Percentiles rank a stretch among this genome's conserved stretches.
Conservation (phyloP, 37 sponge, comb jelly and placozoan genomes). For the Trichoplax adhaerens region DNA sequence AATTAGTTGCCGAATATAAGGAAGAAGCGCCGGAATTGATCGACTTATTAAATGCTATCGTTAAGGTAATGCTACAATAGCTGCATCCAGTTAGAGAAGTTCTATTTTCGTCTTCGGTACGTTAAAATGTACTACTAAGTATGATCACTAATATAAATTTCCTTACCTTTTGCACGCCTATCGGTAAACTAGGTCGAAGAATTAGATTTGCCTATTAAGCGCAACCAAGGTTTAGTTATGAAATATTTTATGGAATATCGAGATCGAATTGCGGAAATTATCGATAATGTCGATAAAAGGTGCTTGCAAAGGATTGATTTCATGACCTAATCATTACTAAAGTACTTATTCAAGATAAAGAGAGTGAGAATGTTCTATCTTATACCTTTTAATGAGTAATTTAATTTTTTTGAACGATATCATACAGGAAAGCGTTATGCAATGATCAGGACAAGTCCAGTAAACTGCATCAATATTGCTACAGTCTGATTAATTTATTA, state of each 20-base stretch:
- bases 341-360: conserved; percentile 2
- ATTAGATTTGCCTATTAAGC: conserved; percentile 42
- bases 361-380: neutral
- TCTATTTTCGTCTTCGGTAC: neutral
- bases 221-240: conserved; percentile 40
- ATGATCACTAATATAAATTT: no score
- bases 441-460: conserved; percentile 2
- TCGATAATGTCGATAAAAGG: no score
- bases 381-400: no score
- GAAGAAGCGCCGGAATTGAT: conserved; percentile 25
- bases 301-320: neutral
- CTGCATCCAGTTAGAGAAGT: neutral
- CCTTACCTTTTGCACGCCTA: no score
- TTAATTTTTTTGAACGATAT: neutral
- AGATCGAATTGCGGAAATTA: neutral
- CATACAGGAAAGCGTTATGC: neutral
- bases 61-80: conserved; percentile 14
- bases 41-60: conserved; percentile 30
- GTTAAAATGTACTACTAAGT: neutral
- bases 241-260: conserved; percentile 30
- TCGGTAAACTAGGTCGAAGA: conserved; percentile 4
- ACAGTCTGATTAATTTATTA: conserved; percentile 38
- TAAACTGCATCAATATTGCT: conserved; percentile 18
- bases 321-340: conserved; percentile 21
- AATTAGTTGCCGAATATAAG: conserved; percentile 4